A percentile compares a stretch with the other conserved stretches of the same genome.
Conservation (phyloP, 1,140 invertebrate species). For the Pseudomyrmex flavicornis region DNA sequence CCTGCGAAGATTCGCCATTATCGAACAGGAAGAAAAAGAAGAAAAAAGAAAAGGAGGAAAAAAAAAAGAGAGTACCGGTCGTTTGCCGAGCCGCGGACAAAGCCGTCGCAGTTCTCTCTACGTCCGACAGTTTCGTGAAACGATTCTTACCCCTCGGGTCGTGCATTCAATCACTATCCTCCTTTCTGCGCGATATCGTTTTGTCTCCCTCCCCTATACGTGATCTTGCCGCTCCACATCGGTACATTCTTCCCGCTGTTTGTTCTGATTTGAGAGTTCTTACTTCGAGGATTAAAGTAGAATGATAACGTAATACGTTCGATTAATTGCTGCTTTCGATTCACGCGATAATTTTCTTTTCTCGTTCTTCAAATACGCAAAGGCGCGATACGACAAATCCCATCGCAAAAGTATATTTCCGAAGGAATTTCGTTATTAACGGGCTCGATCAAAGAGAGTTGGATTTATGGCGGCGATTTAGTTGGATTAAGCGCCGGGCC, state of each 20-base stretch:
- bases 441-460: not conserved
- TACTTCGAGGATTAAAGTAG: not conserved
- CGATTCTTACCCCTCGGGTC: conserved; percentile 50
- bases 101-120: conserved; percentile 49
- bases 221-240: not conserved
- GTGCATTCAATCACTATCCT: conserved; percentile 59
- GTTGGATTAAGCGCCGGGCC: conserved; percentile 7
- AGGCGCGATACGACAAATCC: not conserved
- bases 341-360: conserved; percentile 1
- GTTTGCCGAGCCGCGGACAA: conserved; percentile 55
- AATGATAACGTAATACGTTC: not conserved
- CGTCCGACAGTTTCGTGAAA: conserved; percentile 57
- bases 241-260: conserved; percentile 20
- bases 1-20: conserved; percentile 42
- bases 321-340: conserved; percentile 5
- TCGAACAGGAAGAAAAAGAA: not conserved
- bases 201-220: conserved; percentile 6
- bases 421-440: not conserved
- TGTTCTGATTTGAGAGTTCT: conserved; percentile 18
- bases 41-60: not conserved
- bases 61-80: conserved; percentile 18
- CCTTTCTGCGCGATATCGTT: conserved; percentile 49
- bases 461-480: conserved; percentile 33
- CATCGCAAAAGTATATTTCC: not conserved
- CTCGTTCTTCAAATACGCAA: not conserved